phyloP scores from a whole-genome alignment of 2,113 vertebrate species.

The Nannobrachium achirus region DNA sequence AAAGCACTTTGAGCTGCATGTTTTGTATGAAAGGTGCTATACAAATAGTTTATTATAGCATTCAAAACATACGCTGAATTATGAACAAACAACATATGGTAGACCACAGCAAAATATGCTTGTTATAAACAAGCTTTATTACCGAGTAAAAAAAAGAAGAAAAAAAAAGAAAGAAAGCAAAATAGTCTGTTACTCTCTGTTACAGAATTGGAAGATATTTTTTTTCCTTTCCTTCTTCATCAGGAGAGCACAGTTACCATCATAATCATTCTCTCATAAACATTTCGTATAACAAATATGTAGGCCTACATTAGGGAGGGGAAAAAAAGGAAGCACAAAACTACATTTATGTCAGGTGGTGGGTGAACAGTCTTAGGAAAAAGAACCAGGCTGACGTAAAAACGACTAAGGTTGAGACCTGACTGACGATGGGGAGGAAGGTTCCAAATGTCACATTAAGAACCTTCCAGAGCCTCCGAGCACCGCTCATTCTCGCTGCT shows the following conservation, averaged over 20 bases:
- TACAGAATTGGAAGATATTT: slow-evolving; percentile 51
- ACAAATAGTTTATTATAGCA: too few species aligned
- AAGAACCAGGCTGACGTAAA: slow-evolving; percentile 23
- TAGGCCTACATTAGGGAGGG: slow-evolving; percentile 72
- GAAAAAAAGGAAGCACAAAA: slow-evolving; percentile 52
- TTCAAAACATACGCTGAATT: too few species aligned
- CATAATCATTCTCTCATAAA: slow-evolving; percentile 40
- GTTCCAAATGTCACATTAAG: slow-evolving; percentile 26
- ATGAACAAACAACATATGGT: slow-evolving; percentile 10
- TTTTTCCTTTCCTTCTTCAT: slow-evolving; percentile 42
- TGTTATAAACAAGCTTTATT: slow-evolving; percentile 65
- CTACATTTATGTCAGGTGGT: slow-evolving; percentile 50
- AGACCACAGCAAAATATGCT: slow-evolving; percentile 24
- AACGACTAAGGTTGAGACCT: slow-evolving; percentile 28
- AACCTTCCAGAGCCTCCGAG: slow-evolving; percentile 40
- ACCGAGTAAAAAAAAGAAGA: slow-evolving; percentile 36
- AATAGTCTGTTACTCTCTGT: slow-evolving; percentile 33
- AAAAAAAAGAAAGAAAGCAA: slow-evolving; percentile 31
- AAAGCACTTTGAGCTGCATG: too few species aligned
- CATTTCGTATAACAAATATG: slow-evolving; percentile 62
- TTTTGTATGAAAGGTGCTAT: too few species aligned
- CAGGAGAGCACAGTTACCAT: not conserved
- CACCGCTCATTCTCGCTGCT: slow-evolving; percentile 83
- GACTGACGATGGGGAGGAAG: slow-evolving; percentile 37
- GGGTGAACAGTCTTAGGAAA: slow-evolving; percentile 21